Base-by-base conservation (phyloP, 2,113 vertebrate genomes). In the Ceyx margarethae region DNA sequence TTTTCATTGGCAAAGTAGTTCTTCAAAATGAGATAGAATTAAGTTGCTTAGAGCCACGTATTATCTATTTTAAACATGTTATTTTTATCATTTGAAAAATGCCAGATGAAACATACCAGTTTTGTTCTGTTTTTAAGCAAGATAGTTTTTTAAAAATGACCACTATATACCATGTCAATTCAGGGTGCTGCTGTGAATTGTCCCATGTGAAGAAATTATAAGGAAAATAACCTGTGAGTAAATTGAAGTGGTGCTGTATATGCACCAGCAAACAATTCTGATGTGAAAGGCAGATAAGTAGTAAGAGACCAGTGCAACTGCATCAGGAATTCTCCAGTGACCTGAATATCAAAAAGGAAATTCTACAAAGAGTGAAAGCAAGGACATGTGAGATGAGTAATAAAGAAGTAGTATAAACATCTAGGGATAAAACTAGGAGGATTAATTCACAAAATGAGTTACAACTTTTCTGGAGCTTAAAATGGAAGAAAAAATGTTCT, bases 271-370 rank as follows among this genome's bases (percentile, higher is more conserved):
- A 90, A 43, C 61, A n/a, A 48, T 19, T 33, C 51, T 85, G 72
- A 83, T 53, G 31, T 51, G 53, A 26, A 64, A 90, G 72, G 46
- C 23, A 68, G 60, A 18, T 75, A 89, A 83, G 29, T 18, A 68
- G 71, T 58, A 37, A 73, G n/a, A 71, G 72, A 50, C 19, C 28
- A 56, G 53, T 35, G 45, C 4, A 51, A 20, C 51, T 91, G 85
- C n/a, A 77, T 72, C 45, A 82, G 57, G 64, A 89, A 87, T 89
- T 69, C 91, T 94, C 76, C 46, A 62, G 60, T 85, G 90, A 85
- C 85, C 46, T 74, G 87, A 95, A 87, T 94, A 77, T 60, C 65
- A 89, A 87, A 87, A 80, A 77, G 56, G 46, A 83, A 89, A 91
- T 77, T 19, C 40, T 81, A 54, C 65, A 9, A 46, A 81, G 69